These are phyloP conservation scores for Acanthaster planci DNA, from an alignment of 35 echinoderm and acorn worm species.

Conservation along the genomic window DNA sequence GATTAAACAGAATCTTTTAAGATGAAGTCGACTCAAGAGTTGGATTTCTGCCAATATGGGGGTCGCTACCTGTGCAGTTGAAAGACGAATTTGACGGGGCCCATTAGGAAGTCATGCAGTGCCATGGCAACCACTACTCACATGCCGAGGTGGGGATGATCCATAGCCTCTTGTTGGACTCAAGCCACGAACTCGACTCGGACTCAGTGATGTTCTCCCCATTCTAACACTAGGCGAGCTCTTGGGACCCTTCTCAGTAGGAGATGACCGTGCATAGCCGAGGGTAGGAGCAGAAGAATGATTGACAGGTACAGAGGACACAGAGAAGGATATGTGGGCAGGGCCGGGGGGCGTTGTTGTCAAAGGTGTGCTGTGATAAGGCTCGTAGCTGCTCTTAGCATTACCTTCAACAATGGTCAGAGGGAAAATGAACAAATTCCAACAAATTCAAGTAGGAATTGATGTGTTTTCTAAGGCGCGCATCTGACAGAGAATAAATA, in stretches of 20 bases:
- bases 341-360: background rate
- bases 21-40: too few species aligned
- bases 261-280: background rate
- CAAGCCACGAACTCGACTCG: background rate
- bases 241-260: background rate
- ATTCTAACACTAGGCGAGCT: slow-evolving; percentile 17
- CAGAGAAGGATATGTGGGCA: background rate
- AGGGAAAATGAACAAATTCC: background rate
- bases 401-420: background rate
- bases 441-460: background rate
- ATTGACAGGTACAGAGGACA: background rate
- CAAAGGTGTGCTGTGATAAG: slow-evolving; percentile 65
- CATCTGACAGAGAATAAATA: too few species aligned
- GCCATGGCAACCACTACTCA: background rate
- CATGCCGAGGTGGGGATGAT: background rate
- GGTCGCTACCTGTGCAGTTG: too few species aligned
- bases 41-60: too few species aligned
- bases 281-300: background rate
- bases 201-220: background rate
- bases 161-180: background rate
- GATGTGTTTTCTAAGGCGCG: background rate
- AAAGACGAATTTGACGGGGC: too few species aligned
- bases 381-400: slow-evolving; percentile 9
- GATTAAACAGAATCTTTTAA: too few species aligned
- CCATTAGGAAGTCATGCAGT: too few species aligned